phyloP scores from a whole-genome alignment of 2,888 invertebrate genomes.

The Bombyx huttoni region DNA sequence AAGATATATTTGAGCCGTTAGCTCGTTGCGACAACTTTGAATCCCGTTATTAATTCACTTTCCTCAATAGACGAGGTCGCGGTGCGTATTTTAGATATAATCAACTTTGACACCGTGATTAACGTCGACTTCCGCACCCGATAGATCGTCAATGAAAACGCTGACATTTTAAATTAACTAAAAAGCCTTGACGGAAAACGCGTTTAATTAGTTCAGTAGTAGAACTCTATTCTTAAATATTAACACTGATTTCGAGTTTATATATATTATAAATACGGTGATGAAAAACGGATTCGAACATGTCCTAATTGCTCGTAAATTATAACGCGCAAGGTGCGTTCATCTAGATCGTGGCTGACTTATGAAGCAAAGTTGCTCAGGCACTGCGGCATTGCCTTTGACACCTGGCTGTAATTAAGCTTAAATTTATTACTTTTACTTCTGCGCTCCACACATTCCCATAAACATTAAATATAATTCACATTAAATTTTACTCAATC shows the following conservation, averaged over 20 bases:
- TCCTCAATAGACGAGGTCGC: slow-evolving; percentile 51
- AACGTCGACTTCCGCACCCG: slow-evolving; percentile 49
- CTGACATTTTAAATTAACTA: slow-evolving; percentile 19
- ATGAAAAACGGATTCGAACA: background rate
- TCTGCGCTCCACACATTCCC: slow-evolving; percentile 22
- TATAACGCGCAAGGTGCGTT: slow-evolving; percentile 17
- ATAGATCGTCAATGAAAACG: slow-evolving; percentile 36
- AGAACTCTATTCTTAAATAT: background rate
- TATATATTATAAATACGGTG: background rate
- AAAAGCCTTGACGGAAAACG: background rate
- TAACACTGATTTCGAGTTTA: background rate
- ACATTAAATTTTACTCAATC: background rate
- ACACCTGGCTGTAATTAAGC: slow-evolving; percentile 62
- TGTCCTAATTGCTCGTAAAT: slow-evolving; percentile 2
- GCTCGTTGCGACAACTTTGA: slow-evolving; percentile 58
- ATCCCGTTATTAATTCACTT: slow-evolving; percentile 57
- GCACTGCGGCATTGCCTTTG: slow-evolving; percentile 46
- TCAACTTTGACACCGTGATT: slow-evolving; percentile 59
- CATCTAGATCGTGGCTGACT: slow-evolving; percentile 47
- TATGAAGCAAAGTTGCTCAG: slow-evolving; percentile 50
- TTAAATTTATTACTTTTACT: slow-evolving; percentile 49
- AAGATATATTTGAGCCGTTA: slow-evolving; percentile 58
- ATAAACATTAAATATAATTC: background rate
- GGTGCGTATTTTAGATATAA: slow-evolving; percentile 61
- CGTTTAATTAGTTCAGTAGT: too few species aligned